These are phyloP conservation scores for Lepus townsendii DNA, from an alignment of 2,797 vertebrate species.

Conservation along the genomic window DNA sequence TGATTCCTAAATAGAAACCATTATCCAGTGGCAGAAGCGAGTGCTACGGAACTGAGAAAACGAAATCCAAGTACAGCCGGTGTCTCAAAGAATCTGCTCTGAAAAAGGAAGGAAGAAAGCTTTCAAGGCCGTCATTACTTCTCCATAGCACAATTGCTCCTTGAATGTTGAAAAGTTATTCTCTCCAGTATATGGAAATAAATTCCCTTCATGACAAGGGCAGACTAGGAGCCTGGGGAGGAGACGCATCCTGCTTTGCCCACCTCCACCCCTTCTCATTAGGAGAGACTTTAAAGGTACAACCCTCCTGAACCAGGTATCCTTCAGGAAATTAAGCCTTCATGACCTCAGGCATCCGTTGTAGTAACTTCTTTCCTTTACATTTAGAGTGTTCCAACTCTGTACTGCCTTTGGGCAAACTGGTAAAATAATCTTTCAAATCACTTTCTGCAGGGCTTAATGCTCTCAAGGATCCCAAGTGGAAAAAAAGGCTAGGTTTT, in stretches of 20 bases:
- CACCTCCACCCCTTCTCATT: not conserved
- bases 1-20: not conserved
- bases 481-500: not conserved
- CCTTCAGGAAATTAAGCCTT: not conserved
- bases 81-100: not conserved
- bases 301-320: too few species aligned
- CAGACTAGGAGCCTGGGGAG: not conserved
- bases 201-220: not conserved
- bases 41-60: not conserved
- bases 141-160: not conserved
- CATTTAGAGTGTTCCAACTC: not conserved
- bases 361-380: not conserved
- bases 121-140: not conserved
- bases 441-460: not conserved
- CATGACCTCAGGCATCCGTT: not conserved
- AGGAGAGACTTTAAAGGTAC: not conserved
- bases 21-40: not conserved
- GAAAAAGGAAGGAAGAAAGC: not conserved
- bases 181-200: not conserved
- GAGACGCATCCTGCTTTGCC: too few species aligned
- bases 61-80: not conserved
- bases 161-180: not conserved
- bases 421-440: not conserved
- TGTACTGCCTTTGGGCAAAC: not conserved
- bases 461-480: not conserved